These are phyloP conservation scores for Sycon ciliatum DNA, from an alignment of 37 sponge, comb jelly and placozoan species.

Conservation along the genomic window DNA sequence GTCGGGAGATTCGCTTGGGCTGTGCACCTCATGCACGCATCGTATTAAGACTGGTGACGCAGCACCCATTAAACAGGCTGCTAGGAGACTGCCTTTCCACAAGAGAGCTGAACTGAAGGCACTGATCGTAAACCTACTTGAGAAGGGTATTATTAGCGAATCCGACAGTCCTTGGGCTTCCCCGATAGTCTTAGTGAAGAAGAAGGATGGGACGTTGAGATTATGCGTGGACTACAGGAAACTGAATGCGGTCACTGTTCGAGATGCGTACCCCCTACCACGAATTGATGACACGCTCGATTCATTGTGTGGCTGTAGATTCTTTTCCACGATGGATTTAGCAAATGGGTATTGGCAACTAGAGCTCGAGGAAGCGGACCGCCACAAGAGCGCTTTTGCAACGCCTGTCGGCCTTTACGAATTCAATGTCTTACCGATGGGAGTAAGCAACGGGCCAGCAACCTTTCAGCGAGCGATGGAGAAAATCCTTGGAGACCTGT, in stretches of 20 bases:
- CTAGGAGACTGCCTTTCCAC: conserved; percentile 1
- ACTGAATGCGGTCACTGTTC: no score
- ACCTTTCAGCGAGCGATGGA: no score
- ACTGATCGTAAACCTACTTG: conserved; percentile 15
- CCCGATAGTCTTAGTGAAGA: conserved; percentile 35
- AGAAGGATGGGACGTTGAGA: no score
- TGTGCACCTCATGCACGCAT: conserved; percentile 11
- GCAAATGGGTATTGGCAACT: conserved; percentile 38
- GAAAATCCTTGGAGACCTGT: no score
- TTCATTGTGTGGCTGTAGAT: not conserved
- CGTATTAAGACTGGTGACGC: conserved; percentile 20
- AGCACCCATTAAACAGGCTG: conserved; percentile 18
- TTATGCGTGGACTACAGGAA: no score
- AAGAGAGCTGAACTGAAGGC: not conserved
- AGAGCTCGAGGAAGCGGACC: conserved; percentile 16
- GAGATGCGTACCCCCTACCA: no score
- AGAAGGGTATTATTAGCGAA: conserved; percentile 11
- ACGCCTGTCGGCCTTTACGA: conserved; percentile 22
- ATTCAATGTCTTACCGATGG: conserved; percentile 21
- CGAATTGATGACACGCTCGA: conserved; percentile 2
- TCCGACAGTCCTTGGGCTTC: conserved; percentile 36
- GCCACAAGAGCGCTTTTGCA: conserved; percentile 26
- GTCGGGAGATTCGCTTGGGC: not conserved
- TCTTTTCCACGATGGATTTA: conserved; percentile 16
- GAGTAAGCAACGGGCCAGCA: no score